Base-by-base conservation (phyloP, 2,888 invertebrate genomes). In the Drosophila colorata region DNA sequence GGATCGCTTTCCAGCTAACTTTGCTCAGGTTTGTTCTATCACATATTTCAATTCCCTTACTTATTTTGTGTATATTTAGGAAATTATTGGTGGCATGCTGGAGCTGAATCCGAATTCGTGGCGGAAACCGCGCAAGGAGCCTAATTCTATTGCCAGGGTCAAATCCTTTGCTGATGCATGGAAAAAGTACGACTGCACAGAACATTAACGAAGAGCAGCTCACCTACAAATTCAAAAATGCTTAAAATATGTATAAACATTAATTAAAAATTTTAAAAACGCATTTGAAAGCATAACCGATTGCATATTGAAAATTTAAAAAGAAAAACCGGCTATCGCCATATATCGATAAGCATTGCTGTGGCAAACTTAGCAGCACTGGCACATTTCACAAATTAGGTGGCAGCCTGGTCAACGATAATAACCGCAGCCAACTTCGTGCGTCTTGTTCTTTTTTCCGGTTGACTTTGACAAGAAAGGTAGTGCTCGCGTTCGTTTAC, bases 21-120 rank as follows among this genome's bases (percentile, higher is more conserved):
- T 99, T 94, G 99, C 97, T 5, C 96, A 97, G 93, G 97, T 96
- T 92, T 91, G 88, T 25, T 1, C 14, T 1, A 38, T 8, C 2
- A 18, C 2, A n/a, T n/a, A 31, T 18, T 28, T 4, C 46, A 31
- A 8, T 25, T 28, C 9, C 9, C 28, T 9, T 28, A 28, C 28
- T 28, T 18, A 11, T 9, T 46, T 44, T 40, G 8, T n/a, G 11
- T 13, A 13, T 44, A 60, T 63, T 52, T 38, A 96, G 95, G 98
- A 99, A 95, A 96, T 99, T 14, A 95, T 99, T 89, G 98, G 97
- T 18, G 99, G 99, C 1, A 97, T 99, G 94, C 92, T 99, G 78
- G 97, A 99, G 90, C 93, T 98, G 65, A 96, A 98, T 89, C 96
- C 96, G 66, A 94, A 93, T 57, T 91, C 95, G 67, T 99, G 98